A percentile compares a stretch with the other conserved stretches of the same genome.
These are phyloP conservation scores for Canis aureus DNA, from an alignment of 2,113 vertebrate genomes.

Conservation along the genomic window DNA sequence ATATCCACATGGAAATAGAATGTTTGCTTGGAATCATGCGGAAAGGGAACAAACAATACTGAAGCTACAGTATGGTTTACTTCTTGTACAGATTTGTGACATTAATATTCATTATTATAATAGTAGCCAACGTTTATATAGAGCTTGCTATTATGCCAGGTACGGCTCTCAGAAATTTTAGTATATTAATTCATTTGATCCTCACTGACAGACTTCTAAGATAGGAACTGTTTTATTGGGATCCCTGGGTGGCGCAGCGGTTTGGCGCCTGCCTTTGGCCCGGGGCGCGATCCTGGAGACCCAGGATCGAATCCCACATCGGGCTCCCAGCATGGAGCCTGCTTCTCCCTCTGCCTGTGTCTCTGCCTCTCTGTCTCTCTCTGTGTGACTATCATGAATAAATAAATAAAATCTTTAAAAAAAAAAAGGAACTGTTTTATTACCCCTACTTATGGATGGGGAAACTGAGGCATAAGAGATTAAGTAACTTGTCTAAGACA, in stretches of 20 bases:
- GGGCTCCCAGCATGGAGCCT: too few relatives aligned
- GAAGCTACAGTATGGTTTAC: conserved; percentile 2
- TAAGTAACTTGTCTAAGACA: neutral
- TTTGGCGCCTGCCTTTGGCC: too few relatives aligned
- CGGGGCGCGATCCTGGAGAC: too few relatives aligned
- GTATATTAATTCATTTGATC: neutral
- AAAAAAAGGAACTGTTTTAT: neutral
- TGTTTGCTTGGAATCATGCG: neutral
- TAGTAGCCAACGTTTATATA: neutral
- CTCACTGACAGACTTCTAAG: neutral
- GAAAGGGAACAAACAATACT: neutral
- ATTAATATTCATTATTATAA: conserved; percentile 26
- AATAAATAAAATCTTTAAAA: too few relatives aligned
- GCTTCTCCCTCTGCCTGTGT: too few relatives aligned
- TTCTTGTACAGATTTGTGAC: neutral
- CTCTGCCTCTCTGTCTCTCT: too few relatives aligned
- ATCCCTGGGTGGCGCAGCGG: too few relatives aligned
- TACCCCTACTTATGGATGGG: neutral
- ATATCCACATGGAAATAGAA: conserved; percentile 11
- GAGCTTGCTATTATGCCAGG: neutral
- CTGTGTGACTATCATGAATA: too few relatives aligned
- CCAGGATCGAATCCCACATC: too few relatives aligned
- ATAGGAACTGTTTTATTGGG: neutral
- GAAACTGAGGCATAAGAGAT: neutral
- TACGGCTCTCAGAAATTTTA: neutral